Conservation (phyloP, 2,113 vertebrate genomes). For the Hemiprocne comata region DNA sequence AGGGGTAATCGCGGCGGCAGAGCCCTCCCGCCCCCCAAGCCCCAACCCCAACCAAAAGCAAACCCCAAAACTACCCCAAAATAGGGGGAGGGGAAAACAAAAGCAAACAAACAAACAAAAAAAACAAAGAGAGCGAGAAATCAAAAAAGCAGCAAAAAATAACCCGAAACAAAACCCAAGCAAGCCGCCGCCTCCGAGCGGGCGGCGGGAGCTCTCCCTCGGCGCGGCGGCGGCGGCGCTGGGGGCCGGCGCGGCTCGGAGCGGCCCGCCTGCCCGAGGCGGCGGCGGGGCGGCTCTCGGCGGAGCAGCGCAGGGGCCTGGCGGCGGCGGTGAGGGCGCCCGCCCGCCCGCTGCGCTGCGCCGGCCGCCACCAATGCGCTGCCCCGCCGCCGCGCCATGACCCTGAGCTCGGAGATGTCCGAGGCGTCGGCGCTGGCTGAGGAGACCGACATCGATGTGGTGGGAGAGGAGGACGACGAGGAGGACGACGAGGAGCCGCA, state of each 20-base stretch:
- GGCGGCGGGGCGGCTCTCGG: not conserved
- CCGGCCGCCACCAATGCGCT: conserved; percentile 54
- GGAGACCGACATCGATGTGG: conserved; percentile 94
- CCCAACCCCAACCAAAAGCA: not conserved
- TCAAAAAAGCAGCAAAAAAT: not conserved
- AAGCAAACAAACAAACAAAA: too few species aligned
- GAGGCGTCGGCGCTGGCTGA: conserved; percentile 90
- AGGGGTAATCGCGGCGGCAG: not conserved
- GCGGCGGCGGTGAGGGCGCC: not conserved
- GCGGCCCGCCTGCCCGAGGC: not conserved
- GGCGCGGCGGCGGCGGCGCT: not conserved
- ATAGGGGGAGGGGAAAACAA: not conserved
- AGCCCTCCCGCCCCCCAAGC: not conserved
- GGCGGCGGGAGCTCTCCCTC: not conserved
- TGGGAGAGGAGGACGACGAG: conserved; percentile 85
- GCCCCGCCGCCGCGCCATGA: conserved; percentile 82
- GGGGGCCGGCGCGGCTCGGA: not conserved
- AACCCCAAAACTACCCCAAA: not conserved
- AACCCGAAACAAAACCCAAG: not conserved
- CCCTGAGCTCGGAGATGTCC: conserved; percentile 94
- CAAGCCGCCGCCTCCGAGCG: not conserved
- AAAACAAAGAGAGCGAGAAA: not conserved
- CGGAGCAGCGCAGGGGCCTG: not conserved
- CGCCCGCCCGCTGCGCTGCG: not conserved
- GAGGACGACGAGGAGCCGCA: conserved; percentile 87